Evolutionary conservation across 1,140 invertebrate species (phyloP), one percentile per base, ranked within the genome.

Genomic region (Brachionus rubens): DNA sequence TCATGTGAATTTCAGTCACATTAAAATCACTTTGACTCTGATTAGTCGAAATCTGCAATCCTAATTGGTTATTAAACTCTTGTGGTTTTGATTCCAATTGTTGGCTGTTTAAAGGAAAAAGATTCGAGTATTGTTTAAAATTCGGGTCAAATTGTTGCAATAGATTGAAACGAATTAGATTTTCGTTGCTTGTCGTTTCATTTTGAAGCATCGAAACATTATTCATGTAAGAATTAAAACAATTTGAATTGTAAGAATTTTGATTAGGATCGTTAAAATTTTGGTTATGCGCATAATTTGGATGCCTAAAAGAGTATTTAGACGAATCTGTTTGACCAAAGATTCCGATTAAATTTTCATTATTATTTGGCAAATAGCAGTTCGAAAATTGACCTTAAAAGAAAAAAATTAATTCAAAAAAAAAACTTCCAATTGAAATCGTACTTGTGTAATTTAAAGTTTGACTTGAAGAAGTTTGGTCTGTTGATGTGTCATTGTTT

Each of bases 111-210:
- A 41, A 5, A 24, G 24, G n/a, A 3, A 24, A 1, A 14, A 43
- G 10, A 43, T 62, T 62, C 30, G 56, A 40, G 36, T 65, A 65
- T 6, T 41, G 40, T 14, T 65, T 65, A 12, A 65, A 65, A 65
- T 65, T 65, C 43, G 59, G 24, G 24, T 65, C 59, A 43, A 65
- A 65, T 43, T 65, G 59, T 46, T 46, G 43, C 0, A 65, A 24
- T 43, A 65, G 26, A 65, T 65, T 65, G 1, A 65, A 28, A 21
- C 40, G 19, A 43, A 65, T 41, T 21, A 65, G 43, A 43, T 43
- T 65, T 41, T 65, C 59, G 19, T 41, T 62, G 19, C 19, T 43
- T 9, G 19, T 24, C 12, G 19, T n/a, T 3, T 65, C 59, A 43
- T 46, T 65, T 36, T 36, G 41, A 41, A 43, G 26, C 24, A 7